Conservation (phyloP, 1,140 invertebrate species). For the Paralvinella palmiformis region DNA sequence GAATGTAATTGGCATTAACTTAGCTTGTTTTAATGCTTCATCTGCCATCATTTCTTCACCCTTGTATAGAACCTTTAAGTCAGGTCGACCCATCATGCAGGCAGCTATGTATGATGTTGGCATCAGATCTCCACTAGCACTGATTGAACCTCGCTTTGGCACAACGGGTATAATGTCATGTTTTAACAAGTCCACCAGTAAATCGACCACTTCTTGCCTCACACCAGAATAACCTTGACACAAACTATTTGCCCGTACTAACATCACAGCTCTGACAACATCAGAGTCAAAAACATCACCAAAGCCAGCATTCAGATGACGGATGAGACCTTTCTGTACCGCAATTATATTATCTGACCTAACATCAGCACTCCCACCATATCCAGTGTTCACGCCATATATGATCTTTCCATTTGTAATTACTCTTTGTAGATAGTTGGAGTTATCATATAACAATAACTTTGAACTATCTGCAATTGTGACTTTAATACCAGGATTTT, state of each 20-base stretch:
- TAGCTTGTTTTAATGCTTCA: not conserved
- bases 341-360: conserved; percentile 7
- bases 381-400: conserved; percentile 21
- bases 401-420: not conserved
- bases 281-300: not conserved
- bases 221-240: conserved; percentile 14
- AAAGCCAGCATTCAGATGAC: conserved; percentile 15
- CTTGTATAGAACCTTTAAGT: not conserved
- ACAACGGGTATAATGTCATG: conserved; percentile 16
- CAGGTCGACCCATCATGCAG: conserved; percentile 16
- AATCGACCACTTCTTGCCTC: conserved; percentile 8
- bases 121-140: conserved; percentile 19
- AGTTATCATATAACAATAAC: conserved; percentile 11
- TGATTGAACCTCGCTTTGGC: conserved; percentile 16
- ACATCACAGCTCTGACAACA: conserved; percentile 17
- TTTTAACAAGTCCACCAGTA: conserved; percentile 15
- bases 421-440: conserved; percentile 6
- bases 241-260: conserved; percentile 17
- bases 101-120: conserved; percentile 19
- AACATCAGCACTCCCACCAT: conserved; percentile 18
- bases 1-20: conserved; percentile 9
- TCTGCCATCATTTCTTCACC: not conserved
- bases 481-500: not conserved
- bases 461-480: too few relatives aligned
- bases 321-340: conserved; percentile 12